Evolutionary conservation across 2,113 vertebrate species (phyloP).

Genomic region (Pteropus alecto): DNA sequence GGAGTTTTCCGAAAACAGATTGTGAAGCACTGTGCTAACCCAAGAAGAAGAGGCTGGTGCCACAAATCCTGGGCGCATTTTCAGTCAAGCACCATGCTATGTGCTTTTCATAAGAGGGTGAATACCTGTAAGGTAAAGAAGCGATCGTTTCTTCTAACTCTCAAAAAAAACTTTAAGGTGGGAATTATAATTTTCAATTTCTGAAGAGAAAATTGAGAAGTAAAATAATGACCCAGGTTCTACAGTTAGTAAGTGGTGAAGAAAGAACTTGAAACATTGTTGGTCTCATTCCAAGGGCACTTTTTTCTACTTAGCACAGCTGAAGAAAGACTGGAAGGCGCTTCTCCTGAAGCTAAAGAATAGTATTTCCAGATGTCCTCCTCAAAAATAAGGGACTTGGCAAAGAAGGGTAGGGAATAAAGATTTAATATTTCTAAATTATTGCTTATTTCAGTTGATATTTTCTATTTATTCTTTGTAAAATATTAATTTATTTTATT

Average conservation of each 20-base stretch:
- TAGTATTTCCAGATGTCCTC: not conserved
- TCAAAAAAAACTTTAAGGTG: not conserved
- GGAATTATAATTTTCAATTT: slow-evolving; percentile 19
- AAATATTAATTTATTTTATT: not conserved
- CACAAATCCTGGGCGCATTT: not conserved
- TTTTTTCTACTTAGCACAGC: not conserved
- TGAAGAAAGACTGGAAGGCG: not conserved
- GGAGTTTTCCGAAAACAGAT: not conserved
- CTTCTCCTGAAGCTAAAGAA: not conserved
- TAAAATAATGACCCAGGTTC: not conserved
- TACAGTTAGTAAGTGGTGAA: not conserved
- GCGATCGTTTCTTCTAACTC: not conserved
- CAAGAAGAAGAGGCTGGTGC: not conserved
- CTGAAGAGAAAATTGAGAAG: not conserved
- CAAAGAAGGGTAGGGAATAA: not conserved
- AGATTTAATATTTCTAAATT: not conserved
- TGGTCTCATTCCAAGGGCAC: not conserved
- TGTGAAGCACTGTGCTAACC: not conserved
- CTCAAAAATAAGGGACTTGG: not conserved
- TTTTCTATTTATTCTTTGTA: not conserved
- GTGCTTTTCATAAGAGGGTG: not conserved
- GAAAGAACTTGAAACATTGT: not conserved
- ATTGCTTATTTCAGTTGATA: not conserved
- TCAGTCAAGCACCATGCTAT: not conserved
- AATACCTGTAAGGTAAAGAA: not conserved